A percentile compares a stretch with the other conserved stretches of the same genome.
Conservation (phyloP, 2,113 vertebrate genomes). For the Todiramphus saurophagus region DNA sequence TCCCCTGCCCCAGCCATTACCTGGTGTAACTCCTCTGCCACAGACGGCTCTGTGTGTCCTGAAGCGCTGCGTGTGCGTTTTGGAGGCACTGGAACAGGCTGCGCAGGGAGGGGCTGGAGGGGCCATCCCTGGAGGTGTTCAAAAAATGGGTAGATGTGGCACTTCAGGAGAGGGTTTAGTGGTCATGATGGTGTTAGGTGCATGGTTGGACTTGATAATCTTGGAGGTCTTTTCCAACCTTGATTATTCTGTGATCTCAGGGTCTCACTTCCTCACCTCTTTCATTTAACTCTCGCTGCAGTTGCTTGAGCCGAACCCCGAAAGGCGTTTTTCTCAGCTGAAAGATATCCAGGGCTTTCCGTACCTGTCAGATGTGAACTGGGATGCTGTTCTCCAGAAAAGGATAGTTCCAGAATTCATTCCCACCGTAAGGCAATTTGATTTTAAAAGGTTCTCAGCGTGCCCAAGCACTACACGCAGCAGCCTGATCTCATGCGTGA, state of each 20-base stretch:
- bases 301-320: conserved; percentile 86
- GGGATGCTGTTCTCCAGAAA: conserved; percentile 91
- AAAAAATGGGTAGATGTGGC: too few relatives aligned
- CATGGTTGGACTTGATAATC: too few relatives aligned
- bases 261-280: not conserved
- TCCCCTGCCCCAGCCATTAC: not conserved
- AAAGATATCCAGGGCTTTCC: conserved; percentile 84
- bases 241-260: too few relatives aligned
- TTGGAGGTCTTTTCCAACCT: too few relatives aligned
- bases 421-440: conserved; percentile 82
- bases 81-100: too few relatives aligned
- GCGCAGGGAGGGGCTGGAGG: too few relatives aligned
- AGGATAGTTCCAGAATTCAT: conserved; percentile 86
- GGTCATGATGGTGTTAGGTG: too few relatives aligned
- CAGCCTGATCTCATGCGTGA: not conserved
- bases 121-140: too few relatives aligned
- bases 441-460: not conserved
- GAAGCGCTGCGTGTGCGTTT: not conserved
- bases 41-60: not conserved
- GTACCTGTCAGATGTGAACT: conserved; percentile 86
- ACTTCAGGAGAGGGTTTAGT: too few relatives aligned
- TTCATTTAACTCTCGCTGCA: conserved; percentile 53
- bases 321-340: conserved; percentile 87
- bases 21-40: not conserved
- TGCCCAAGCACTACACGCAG: fast-evolving